Percentiles rank a stretch among this genome's conserved stretches.
Evolutionary conservation across 2,888 invertebrate genomes (phyloP).

Genomic region (Netelia virgata): DNA sequence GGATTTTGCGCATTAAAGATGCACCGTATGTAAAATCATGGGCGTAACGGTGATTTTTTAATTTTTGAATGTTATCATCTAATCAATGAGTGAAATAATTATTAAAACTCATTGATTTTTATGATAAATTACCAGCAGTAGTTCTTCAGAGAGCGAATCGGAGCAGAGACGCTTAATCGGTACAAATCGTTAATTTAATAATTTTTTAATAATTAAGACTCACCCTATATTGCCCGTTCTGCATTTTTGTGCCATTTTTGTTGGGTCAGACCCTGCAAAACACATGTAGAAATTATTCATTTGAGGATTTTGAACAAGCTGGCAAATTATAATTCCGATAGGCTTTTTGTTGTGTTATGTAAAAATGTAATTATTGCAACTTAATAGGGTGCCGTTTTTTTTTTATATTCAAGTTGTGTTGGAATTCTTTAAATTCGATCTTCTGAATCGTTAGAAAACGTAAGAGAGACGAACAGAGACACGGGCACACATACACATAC

Average conservation of each 20-base stretch:
- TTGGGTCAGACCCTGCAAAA: constrained; percentile 91
- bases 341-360: background rate
- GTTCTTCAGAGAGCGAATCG: too few relatives aligned
- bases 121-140: too few relatives aligned
- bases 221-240: constrained; percentile 93
- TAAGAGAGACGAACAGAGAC: background rate
- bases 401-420: constrained; percentile 17
- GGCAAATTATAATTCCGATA: constrained; percentile 13
- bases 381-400: background rate
- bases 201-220: constrained; percentile 83
- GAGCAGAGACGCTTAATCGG: too few relatives aligned
- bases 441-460: constrained; percentile 1
- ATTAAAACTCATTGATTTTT: too few relatives aligned
- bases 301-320: constrained; percentile 29
- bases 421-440: constrained; percentile 6
- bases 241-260: constrained; percentile 92
- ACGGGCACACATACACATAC: constrained; percentile 4
- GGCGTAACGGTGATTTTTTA: too few relatives aligned
- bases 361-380: background rate
- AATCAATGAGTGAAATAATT: too few relatives aligned
- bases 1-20: too few relatives aligned
- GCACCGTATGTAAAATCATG: too few relatives aligned
- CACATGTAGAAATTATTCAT: constrained; percentile 64
- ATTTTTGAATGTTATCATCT: too few relatives aligned
- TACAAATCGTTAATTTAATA: background rate